Evolutionary conservation across 2,888 invertebrate genomes (phyloP).

Genomic region (Drosophila planitibia): DNA sequence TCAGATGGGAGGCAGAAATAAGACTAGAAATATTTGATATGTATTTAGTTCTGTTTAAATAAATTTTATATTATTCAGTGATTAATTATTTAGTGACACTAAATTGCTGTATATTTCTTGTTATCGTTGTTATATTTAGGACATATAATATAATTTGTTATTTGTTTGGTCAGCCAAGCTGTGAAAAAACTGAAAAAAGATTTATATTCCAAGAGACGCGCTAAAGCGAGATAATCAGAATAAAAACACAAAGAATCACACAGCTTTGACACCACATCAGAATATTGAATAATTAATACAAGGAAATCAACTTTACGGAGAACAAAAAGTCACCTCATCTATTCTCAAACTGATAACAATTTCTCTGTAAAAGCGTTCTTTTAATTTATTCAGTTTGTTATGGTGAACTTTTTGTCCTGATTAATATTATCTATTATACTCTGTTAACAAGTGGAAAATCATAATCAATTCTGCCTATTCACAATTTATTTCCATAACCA

Average conservation of each 20-base stretch:
- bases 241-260: background rate
- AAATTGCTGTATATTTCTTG: background rate
- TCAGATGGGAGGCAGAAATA: background rate
- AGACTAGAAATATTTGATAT: background rate
- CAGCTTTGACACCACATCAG: background rate
- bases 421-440: too few relatives aligned
- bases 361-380: background rate
- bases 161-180: background rate
- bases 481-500: background rate
- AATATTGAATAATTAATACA: background rate
- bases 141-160: background rate
- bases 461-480: background rate
- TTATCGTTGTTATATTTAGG: background rate
- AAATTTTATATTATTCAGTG: background rate
- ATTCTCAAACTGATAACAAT: background rate
- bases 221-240: background rate
- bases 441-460: background rate
- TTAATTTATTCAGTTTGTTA: background rate
- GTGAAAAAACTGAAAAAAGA: background rate
- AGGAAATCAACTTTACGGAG: background rate
- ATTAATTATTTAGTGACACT: background rate
- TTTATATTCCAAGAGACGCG: background rate
- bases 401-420: background rate
- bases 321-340: background rate
- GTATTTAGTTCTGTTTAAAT: background rate